Conservation (phyloP, 1,140 invertebrate genomes). For the Diachasmimorpha longicaudata region DNA sequence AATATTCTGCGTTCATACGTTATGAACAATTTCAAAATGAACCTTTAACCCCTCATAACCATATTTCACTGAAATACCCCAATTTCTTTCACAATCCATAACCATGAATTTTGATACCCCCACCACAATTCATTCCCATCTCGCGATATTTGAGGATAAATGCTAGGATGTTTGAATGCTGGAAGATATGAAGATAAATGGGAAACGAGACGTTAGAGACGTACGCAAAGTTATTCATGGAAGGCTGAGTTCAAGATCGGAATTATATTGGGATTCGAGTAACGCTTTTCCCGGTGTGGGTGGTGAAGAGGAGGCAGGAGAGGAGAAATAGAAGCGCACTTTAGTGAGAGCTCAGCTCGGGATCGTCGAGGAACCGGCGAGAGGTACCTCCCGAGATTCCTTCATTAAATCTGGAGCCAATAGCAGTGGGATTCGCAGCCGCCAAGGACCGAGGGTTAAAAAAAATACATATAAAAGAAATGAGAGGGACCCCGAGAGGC, state of each 20-base stretch:
- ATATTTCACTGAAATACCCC: too few relatives aligned
- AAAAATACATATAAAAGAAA: neutral
- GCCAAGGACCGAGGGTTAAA: slow-evolving; percentile 8
- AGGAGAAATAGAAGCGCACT: neutral
- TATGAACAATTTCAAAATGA: too few relatives aligned
- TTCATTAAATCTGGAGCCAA: slow-evolving; percentile 33
- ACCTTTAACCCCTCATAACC: too few relatives aligned
- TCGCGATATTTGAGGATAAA: neutral
- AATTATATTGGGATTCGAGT: slow-evolving; percentile 30
- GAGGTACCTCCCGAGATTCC: slow-evolving; percentile 28
- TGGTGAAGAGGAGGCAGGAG: neutral
- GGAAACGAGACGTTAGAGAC: slow-evolving; percentile 15
- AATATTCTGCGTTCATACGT: too few relatives aligned
- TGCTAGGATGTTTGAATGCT: neutral
- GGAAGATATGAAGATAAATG: slow-evolving; percentile 3
- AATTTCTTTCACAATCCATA: neutral
- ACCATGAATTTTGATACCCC: neutral
- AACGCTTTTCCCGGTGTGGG: slow-evolving; percentile 10
- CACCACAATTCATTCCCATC: too few relatives aligned
- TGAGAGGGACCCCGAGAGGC: slow-evolving; percentile 15
- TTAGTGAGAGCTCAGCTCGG: neutral
- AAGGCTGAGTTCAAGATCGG: slow-evolving; percentile 26
- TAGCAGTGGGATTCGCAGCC: slow-evolving; percentile 24
- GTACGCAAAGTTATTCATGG: slow-evolving; percentile 28
- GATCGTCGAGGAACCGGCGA: neutral